Evolutionary conservation across 1,140 invertebrate genomes (phyloP).

Genomic region (Calliopsis andreniformis): DNA sequence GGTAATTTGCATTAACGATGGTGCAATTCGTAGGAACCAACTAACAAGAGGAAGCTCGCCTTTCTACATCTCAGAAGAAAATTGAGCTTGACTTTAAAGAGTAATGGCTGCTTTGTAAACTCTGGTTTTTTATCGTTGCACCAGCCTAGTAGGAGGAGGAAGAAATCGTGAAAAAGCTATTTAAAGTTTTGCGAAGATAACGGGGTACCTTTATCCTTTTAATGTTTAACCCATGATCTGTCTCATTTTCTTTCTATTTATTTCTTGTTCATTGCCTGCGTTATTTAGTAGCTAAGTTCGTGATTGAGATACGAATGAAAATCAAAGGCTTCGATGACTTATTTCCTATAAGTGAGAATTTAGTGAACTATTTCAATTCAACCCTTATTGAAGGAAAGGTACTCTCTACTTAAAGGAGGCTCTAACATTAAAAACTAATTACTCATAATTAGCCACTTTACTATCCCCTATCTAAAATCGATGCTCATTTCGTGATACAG

Average conservation of each 20-base stretch:
- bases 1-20: slow-evolving; percentile 28
- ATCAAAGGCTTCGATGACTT: too few relatives aligned
- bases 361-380: too few relatives aligned
- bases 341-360: too few relatives aligned
- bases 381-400: too few relatives aligned
- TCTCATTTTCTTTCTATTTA: not conserved
- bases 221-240: slow-evolving; percentile 1
- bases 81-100: not conserved
- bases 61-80: not conserved
- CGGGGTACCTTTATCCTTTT: not conserved
- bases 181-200: slow-evolving; percentile 43
- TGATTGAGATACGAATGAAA: not conserved
- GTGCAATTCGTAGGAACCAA: slow-evolving; percentile 5
- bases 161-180: slow-evolving; percentile 28
- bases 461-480: too few relatives aligned
- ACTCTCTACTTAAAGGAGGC: too few relatives aligned
- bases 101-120: slow-evolving; percentile 15
- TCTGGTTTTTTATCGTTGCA: slow-evolving; percentile 6
- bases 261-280: not conserved
- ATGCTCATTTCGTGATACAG: too few relatives aligned
- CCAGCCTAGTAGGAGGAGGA: not conserved
- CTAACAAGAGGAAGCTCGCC: not conserved
- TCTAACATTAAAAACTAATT: too few relatives aligned
- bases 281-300: slow-evolving; percentile 26
- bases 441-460: too few relatives aligned